Evolutionary conservation across 2,113 vertebrate genomes (phyloP), one percentile per base, ranked within the genome.

Genomic region (Macquaria ambigua): DNA sequence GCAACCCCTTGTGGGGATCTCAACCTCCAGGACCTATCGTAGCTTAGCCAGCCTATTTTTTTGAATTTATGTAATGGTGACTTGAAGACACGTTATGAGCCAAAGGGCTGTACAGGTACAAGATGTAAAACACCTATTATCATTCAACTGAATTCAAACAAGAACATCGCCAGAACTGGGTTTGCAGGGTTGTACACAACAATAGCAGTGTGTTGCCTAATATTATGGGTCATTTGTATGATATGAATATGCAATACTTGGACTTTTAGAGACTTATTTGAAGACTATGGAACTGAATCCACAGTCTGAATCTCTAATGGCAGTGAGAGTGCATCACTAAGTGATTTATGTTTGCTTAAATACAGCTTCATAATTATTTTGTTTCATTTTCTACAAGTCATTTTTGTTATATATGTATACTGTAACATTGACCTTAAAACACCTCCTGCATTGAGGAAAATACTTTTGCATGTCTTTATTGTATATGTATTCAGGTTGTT

Each of bases 81-180:
- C n/a, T 21, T 62, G 4, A 21, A 9, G 53, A 4, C 41, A 21
- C 0, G 0, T 25, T 8, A 20, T 6, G 15, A 6, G 23, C 76
- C 52, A n/a, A 1, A 63, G 59, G 61, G 28, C 41, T 69, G 2
- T 6, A 21, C n/a, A 7, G 25, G 55, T 70, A 6, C 41, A 67
- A 53, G 9, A 9, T 34, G 18, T n/a, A 21, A 4, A 52, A 34
- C n/a, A 61, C 6, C 20, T 23, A 43, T 81, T 31, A 50, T n/a
- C 0, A 56, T 69, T 68, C 3, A 77, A 41, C 72, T 79, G 62
- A 31, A 74, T 63, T 53, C 3, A 63, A 59, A 66, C 31, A 64
- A 16, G 63, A 63, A 55, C 48, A 16, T 0, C 14, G 16, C 20
- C 52, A 52, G 39, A 68, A 78, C 28, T 50, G 69, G 69, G 70